A percentile compares a stretch with the other conserved stretches of the same genome.
phyloP scores from a whole-genome alignment of 2,113 vertebrate genomes.

The Rhineura floridana region DNA sequence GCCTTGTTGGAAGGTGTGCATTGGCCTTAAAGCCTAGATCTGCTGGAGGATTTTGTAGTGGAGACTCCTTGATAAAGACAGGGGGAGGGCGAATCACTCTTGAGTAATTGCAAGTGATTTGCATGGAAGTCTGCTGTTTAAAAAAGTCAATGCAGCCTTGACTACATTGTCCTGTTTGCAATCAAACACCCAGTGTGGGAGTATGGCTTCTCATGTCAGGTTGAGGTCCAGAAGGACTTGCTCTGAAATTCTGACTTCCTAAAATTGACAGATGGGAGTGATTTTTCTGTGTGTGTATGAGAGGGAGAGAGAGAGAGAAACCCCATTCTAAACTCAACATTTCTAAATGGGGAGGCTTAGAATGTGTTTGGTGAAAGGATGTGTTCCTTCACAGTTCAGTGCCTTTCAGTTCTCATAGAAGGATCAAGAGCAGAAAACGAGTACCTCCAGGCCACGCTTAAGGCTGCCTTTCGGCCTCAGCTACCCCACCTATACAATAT shows the following conservation, averaged over 20 bases:
- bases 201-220: constrained; percentile 52
- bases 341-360: too few relatives aligned
- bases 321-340: too few relatives aligned
- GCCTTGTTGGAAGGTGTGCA: constrained; percentile 37
- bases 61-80: constrained; percentile 61
- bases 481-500: too few relatives aligned
- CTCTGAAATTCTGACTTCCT: constrained; percentile 46
- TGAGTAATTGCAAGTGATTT: constrained; percentile 62
- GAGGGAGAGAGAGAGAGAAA: background rate
- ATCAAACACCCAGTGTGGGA: constrained; percentile 50
- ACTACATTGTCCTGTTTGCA: constrained; percentile 63
- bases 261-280: background rate
- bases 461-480: too few relatives aligned
- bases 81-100: constrained; percentile 43
- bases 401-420: too few relatives aligned
- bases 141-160: constrained; percentile 54
- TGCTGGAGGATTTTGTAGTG: constrained; percentile 59
- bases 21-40: constrained; percentile 58
- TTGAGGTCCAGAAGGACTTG: constrained; percentile 50
- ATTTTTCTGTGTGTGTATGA: background rate
- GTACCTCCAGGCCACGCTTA: too few relatives aligned
- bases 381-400: too few relatives aligned
- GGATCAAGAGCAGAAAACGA: too few relatives aligned
- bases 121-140: constrained; percentile 28
- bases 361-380: too few relatives aligned